Evolutionary conservation across 1,140 invertebrate species (phyloP).

Genomic region (Pseudoatta argentina): DNA sequence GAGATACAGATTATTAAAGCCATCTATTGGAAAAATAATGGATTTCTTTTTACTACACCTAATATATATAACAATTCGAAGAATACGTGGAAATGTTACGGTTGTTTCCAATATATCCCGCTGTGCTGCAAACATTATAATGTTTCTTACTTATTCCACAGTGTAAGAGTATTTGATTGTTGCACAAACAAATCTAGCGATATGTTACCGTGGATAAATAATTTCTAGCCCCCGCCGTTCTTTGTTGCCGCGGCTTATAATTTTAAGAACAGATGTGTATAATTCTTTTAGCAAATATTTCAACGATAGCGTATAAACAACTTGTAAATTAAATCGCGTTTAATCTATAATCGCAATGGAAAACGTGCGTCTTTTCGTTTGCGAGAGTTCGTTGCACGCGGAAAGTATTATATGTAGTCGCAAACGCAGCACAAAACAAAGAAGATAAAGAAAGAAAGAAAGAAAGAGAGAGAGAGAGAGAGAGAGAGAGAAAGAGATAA

Average conservation of each 20-base stretch:
- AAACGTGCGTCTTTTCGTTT: neutral
- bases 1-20: too few species aligned
- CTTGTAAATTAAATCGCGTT: conserved; percentile 41
- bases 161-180: conserved; percentile 21
- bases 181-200: conserved; percentile 33
- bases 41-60: too few species aligned
- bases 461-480: neutral
- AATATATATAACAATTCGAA: neutral
- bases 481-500: neutral
- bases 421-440: neutral
- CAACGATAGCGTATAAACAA: conserved; percentile 21
- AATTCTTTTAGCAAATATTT: conserved; percentile 34
- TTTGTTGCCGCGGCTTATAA: neutral
- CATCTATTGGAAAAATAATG: too few species aligned
- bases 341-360: neutral
- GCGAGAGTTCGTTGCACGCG: neutral
- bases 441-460: neutral
- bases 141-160: neutral
- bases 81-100: conserved; percentile 19
- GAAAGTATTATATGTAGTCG: neutral
- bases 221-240: neutral
- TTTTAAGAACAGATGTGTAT: conserved; percentile 46
- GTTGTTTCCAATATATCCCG: conserved; percentile 9
- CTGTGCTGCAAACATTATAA: neutral
- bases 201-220: conserved; percentile 44